Evolutionary conservation across 2,888 invertebrate species (phyloP).

Genomic region (Capitulum mitella): DNA sequence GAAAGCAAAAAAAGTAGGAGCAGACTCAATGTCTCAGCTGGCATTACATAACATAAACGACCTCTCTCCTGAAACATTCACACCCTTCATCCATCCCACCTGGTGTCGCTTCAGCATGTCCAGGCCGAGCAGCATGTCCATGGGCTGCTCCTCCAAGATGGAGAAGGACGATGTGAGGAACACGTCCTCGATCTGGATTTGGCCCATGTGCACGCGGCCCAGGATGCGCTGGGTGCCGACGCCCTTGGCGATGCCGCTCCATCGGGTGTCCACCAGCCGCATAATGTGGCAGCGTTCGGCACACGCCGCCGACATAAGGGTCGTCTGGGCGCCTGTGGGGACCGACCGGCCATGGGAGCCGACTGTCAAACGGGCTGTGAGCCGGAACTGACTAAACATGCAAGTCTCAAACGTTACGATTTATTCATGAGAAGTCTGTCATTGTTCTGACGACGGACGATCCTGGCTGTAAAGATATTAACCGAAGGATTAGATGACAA

Average conservation of each 20-base stretch:
- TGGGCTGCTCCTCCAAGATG: slow-evolving; percentile 90
- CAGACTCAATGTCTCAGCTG: too few relatives aligned
- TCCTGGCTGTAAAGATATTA: too few relatives aligned
- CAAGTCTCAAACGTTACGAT: too few relatives aligned
- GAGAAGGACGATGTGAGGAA: slow-evolving; percentile 94
- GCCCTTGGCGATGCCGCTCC: slow-evolving; percentile 95
- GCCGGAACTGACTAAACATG: neutral
- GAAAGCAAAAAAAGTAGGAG: too few relatives aligned
- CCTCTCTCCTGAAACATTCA: too few relatives aligned
- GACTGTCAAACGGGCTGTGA: too few relatives aligned
- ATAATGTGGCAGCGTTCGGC: slow-evolving; percentile 90
- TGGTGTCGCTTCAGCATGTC: slow-evolving; percentile 97
- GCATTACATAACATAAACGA: too few relatives aligned
- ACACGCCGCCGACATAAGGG: slow-evolving; percentile 94
- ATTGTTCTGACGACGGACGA: too few relatives aligned
- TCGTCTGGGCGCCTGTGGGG: slow-evolving; percentile 75
- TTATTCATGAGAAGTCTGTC: too few relatives aligned
- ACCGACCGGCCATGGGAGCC: neutral
- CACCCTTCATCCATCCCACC: slow-evolving; percentile 49
- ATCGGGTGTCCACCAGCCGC: slow-evolving; percentile 80
- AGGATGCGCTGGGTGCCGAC: slow-evolving; percentile 94
- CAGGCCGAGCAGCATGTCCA: slow-evolving; percentile 95
- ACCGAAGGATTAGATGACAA: too few relatives aligned
- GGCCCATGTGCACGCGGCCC: slow-evolving; percentile 93
- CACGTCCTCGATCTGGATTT: slow-evolving; percentile 89